These are phyloP conservation scores for Sphaerophoria taeniata DNA, from an alignment of 2,888 invertebrate species.

Conservation along the genomic window DNA sequence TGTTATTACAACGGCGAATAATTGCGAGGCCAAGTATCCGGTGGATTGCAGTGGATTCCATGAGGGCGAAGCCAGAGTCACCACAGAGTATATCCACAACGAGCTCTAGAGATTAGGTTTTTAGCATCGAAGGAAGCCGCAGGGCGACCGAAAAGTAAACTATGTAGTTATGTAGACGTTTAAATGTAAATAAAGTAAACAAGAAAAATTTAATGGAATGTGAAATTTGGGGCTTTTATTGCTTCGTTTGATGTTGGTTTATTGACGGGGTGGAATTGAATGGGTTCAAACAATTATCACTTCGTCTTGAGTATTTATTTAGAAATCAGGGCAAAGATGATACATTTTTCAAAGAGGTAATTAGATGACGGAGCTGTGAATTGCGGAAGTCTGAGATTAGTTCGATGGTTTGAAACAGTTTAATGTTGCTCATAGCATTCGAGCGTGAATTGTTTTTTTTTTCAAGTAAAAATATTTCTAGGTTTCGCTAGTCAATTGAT, in stretches of 20 bases:
- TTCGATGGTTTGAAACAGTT: too few relatives aligned
- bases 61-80: constrained; percentile 91
- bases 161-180: constrained; percentile 23
- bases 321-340: too few relatives aligned
- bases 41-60: constrained; percentile 91
- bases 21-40: constrained; percentile 87
- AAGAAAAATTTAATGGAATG: constrained; percentile 1
- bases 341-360: too few relatives aligned
- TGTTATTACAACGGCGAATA: constrained; percentile 88
- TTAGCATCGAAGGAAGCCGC: neutral
- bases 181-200: constrained; percentile 24
- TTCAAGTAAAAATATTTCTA: too few relatives aligned
- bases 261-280: neutral
- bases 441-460: too few relatives aligned
- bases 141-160: constrained; percentile 11
- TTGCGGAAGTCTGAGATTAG: too few relatives aligned
- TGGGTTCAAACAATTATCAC: neutral
- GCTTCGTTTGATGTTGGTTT: neutral
- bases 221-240: neutral
- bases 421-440: too few relatives aligned
- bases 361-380: too few relatives aligned
- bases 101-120: constrained; percentile 85
- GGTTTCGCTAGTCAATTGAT: too few relatives aligned
- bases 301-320: neutral
- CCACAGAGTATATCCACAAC: constrained; percentile 91